Evolutionary conservation across 2,797 vertebrate genomes (phyloP).

Genomic region (Mormyrus hasselquistii): DNA sequence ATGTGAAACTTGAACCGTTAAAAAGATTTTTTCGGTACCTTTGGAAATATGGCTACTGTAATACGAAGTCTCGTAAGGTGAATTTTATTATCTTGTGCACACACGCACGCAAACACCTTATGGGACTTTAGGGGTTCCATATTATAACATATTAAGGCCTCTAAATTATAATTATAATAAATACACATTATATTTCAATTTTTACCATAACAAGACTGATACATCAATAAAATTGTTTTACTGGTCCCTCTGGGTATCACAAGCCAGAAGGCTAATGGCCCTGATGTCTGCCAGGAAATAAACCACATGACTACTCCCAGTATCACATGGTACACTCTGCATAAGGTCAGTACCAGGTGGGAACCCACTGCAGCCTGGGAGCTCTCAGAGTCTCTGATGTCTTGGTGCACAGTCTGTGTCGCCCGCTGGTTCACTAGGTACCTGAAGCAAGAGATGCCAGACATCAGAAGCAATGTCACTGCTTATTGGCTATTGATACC

Average conservation of each 20-base stretch:
- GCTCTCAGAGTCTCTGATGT: not conserved
- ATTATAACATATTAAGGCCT: not conserved
- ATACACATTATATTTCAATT: not conserved
- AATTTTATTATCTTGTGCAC: not conserved
- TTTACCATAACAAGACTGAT: not conserved
- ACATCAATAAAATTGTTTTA: not conserved
- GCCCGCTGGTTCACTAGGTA: not conserved
- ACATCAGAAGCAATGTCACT: not conserved
- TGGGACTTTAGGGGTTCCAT: not conserved
- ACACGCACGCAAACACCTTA: not conserved
- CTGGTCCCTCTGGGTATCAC: not conserved
- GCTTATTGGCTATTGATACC: not conserved
- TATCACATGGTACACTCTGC: not conserved
- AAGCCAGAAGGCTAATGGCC: not conserved
- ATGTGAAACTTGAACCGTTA: not conserved
- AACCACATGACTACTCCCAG: not conserved
- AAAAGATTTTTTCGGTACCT: not conserved
- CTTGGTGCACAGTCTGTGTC: not conserved
- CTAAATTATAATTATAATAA: not conserved
- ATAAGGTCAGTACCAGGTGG: not conserved
- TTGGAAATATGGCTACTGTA: not conserved
- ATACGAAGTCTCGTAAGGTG: not conserved
- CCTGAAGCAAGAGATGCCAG: not conserved
- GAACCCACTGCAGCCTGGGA: not conserved
- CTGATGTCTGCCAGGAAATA: not conserved